These are phyloP conservation scores for Propithecus coquereli DNA, from an alignment of 2,113 vertebrate genomes.

Conservation along the genomic window DNA sequence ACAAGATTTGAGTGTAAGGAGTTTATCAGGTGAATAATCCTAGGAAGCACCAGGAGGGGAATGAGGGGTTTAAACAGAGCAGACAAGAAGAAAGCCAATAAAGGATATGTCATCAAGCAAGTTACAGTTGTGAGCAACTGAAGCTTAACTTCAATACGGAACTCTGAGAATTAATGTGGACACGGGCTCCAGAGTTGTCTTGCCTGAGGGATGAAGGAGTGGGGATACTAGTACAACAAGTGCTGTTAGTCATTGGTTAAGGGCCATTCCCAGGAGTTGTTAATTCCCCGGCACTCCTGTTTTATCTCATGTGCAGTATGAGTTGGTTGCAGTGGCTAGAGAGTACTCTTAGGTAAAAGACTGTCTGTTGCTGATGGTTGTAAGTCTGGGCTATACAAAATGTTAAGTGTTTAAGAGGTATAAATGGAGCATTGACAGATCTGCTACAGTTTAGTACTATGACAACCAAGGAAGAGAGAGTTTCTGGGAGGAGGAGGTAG, in stretches of 20 bases:
- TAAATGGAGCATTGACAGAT: not conserved
- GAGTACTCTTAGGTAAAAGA: not conserved
- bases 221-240: not conserved
- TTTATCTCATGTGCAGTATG: not conserved
- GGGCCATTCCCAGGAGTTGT: not conserved
- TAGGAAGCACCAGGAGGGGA: not conserved
- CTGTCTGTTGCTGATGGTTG: not conserved
- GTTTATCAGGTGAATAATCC: not conserved
- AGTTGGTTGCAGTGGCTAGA: not conserved
- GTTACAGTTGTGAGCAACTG: not conserved
- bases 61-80: not conserved
- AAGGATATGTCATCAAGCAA: not conserved
- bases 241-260: not conserved
- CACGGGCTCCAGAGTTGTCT: not conserved
- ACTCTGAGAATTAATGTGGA: not conserved
- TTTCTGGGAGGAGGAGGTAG: not conserved
- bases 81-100: not conserved
- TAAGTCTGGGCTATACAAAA: not conserved
- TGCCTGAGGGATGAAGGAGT: not conserved
- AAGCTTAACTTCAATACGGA: not conserved
- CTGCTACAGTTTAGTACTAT: not conserved
- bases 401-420: not conserved
- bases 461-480: not conserved
- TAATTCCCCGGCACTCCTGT: not conserved
- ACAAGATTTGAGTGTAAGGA: not conserved